Evolutionary conservation across 2,797 vertebrate genomes (phyloP), one percentile per base, ranked within the genome.

Genomic region (Psittacula echo): DNA sequence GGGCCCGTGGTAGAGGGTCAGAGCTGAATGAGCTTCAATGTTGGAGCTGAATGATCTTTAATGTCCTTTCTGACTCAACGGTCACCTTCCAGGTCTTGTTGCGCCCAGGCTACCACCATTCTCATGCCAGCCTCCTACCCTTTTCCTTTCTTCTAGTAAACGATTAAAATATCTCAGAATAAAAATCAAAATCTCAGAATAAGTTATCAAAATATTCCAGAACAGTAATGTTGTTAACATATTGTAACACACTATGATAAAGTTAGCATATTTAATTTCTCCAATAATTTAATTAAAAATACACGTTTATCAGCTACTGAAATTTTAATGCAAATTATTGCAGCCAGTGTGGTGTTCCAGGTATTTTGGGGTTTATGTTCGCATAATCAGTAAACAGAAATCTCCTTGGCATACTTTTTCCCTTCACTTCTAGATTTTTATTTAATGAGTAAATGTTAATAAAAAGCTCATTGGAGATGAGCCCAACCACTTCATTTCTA

Each of bases 231-330:
- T 19, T 23, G 8, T 37, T 37, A 27, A 37, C 6, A 4, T 13
- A 44, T 2, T 2, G 27, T 26, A 34, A 24, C 6, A 58, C 1
- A 5, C 32, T 44, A 10, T 0, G 11, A 21, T n/a, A 15, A 65
- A 42, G 19, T 22, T 17, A 51, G n/a, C 11, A 1, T 2, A 7
- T 11, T 53, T 26, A 27, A 7, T 14, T 80, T 61, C 37, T 23
- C 54, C 24, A n/a, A 30, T 4, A 17, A 4, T 9, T 45, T 18
- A 27, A 16, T 58, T 19, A 50, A 54, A 62, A 61, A 39, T 8
- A n/a, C 16, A 44, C 16, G 37, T 34, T 34, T 41, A 13, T 3
- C 14, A 27, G 29, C n/a, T 16, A 5, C 30, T 8, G 15, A 8
- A 56, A 27, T 11, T 34, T 41, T 37, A 26, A 45, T 3, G 29